Conservation (phyloP, 1,140 invertebrate species). For the Drosophila lacteicornis region DNA sequence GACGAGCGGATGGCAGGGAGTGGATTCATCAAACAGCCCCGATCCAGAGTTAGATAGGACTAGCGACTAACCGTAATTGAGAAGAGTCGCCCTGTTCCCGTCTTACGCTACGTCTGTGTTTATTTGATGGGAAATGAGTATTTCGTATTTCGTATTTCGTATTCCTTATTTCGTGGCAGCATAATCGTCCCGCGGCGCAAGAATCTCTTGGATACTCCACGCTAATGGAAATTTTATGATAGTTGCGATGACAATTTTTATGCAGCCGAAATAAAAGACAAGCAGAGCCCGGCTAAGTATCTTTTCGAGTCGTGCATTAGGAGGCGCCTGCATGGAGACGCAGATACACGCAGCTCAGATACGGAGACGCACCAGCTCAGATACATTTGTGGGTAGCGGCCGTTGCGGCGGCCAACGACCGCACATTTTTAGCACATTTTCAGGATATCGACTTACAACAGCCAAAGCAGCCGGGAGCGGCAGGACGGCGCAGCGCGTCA, state of each 20-base stretch:
- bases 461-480: constrained; percentile 22
- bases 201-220: constrained; percentile 50
- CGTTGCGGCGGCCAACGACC: constrained; percentile 43
- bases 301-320: constrained; percentile 52
- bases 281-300: constrained; percentile 28
- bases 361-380: constrained; percentile 26
- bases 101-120: constrained; percentile 12
- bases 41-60: constrained; percentile 36
- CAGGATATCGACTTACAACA: constrained; percentile 74
- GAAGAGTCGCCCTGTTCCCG: neutral
- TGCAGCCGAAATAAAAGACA: constrained; percentile 51
- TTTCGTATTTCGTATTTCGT: constrained; percentile 14
- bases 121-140: constrained; percentile 40
- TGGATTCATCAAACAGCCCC: constrained; percentile 37
- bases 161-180: constrained; percentile 31
- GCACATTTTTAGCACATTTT: constrained; percentile 81
- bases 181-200: constrained; percentile 38
- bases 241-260: constrained; percentile 75
- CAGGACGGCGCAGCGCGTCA: constrained; percentile 66
- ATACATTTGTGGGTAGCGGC: constrained; percentile 28
- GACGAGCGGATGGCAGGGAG: constrained; percentile 9
- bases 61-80: constrained; percentile 35
- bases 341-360: constrained; percentile 16
- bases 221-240: constrained; percentile 80
- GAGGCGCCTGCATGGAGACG: constrained; percentile 41